Conservation (phyloP, 53 echinoderm and acorn worm species). For the Echinometra lucunter region DNA sequence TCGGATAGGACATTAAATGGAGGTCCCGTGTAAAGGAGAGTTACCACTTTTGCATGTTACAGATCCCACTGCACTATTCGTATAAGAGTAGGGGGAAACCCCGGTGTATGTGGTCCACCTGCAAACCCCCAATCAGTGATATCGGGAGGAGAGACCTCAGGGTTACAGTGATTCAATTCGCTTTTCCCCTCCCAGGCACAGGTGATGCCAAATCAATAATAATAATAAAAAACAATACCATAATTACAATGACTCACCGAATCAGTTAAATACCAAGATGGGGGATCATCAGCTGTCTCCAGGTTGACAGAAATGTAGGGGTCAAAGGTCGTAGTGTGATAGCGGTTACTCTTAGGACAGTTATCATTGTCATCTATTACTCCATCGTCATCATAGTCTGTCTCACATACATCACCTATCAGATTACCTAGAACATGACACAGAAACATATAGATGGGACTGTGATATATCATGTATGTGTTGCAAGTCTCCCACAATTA, state of each 20-base stretch:
- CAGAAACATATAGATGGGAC: background rate
- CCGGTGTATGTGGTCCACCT: too few relatives aligned
- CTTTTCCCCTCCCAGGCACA: too few relatives aligned
- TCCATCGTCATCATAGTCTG: slow-evolving; percentile 91
- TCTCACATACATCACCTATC: slow-evolving; percentile 87
- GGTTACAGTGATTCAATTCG: too few relatives aligned
- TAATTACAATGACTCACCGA: slow-evolving; percentile 68
- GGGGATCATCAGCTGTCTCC: slow-evolving; percentile 70
- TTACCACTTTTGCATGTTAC: too few relatives aligned
- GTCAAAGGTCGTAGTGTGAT: slow-evolving; percentile 80
- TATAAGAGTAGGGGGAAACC: too few relatives aligned
- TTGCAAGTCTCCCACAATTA: too few relatives aligned
- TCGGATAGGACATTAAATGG: too few relatives aligned
- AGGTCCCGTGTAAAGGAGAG: too few relatives aligned
- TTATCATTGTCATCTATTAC: slow-evolving; percentile 78
- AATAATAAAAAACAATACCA: background rate
- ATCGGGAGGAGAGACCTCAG: too few relatives aligned
- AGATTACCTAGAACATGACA: slow-evolving; percentile 72
- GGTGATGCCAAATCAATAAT: background rate
- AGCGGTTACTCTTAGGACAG: slow-evolving; percentile 84
- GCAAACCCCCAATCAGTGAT: too few relatives aligned
- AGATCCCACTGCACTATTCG: too few relatives aligned
- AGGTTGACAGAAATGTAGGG: slow-evolving; percentile 82
- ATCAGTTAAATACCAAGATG: slow-evolving; percentile 84
- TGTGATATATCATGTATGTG: background rate